Evolutionary conservation across 2,797 vertebrate genomes (phyloP), one percentile per base, ranked within the genome.

Genomic region (Notamacropus eugenii): DNA sequence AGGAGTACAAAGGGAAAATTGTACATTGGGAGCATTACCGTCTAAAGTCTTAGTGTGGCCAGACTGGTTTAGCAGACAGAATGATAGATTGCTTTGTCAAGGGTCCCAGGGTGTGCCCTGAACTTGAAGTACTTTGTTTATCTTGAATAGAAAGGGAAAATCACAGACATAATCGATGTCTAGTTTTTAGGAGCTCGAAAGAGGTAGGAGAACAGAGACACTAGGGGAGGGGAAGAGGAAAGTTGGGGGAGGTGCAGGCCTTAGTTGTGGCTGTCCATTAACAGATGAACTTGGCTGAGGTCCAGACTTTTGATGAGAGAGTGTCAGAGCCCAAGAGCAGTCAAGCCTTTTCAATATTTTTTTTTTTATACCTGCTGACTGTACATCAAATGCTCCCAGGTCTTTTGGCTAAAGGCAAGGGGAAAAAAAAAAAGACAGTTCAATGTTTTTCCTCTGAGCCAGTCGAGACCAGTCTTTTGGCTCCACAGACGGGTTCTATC

Each of bases 121-220:
- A 99, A 99, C 99, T 99, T 99, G 99, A 99, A 99, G 99, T 99
- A 99, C 99, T 99, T 99, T 99, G 99, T 99, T 99, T 99, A 99
- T 99, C 99, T 99, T 99, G 99, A 99, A 99, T 98, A 99, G 99
- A 99, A 99, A 99, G 99, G 98, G 99, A 99, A 99, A 99, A 98
- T 98, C 98, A 96, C 99, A 99, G 99, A 99, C 99, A 99, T 99
- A 99, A 99, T 99, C 99, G 99, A 99, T 99, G 99, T 99, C 99
- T 99, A 98, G 99, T 99, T 99, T 98, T 99, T 98, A 98, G 99
- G 98, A 98, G 98, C 98, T 98, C 98, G 97, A 98, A 98, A 98
- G 98, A 98, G 98, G 99, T 98, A 98, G 98, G 97, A 98, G 98
- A 98, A 98, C 97, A 98, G 97, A 98, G 98, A 98, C 98, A 98